Conservation (phyloP, 2,113 vertebrate genomes). For the Coturnix japonica region DNA sequence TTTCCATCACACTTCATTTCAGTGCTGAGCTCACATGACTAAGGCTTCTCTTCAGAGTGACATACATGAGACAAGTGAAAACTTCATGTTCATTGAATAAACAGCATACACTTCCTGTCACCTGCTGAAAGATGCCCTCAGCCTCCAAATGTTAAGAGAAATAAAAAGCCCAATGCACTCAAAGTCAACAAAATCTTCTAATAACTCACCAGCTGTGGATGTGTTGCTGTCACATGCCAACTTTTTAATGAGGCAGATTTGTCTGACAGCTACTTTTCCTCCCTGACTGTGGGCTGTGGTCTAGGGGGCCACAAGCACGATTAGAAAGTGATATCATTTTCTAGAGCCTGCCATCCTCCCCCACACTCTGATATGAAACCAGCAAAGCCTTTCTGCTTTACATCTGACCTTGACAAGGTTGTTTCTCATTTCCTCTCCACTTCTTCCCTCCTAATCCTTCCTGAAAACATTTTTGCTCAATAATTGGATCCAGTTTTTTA, state of each 20-base stretch:
- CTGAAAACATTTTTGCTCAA: conserved; percentile 42
- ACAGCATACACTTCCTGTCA: conserved; percentile 8
- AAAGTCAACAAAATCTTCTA: not conserved
- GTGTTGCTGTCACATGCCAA: not conserved
- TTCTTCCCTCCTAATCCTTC: conserved; percentile 44
- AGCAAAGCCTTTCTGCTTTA: conserved; percentile 52
- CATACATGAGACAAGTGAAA: not conserved
- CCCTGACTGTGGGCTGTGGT: not conserved
- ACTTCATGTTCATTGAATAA: not conserved
- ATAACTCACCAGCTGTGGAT: not conserved
- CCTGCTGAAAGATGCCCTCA: conserved; percentile 29
- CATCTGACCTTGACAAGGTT: conserved; percentile 58
- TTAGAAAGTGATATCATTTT: conserved; percentile 32
- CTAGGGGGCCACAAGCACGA: not conserved
- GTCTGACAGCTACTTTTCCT: conserved; percentile 6
- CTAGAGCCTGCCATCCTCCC: not conserved
- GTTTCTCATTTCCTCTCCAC: conserved; percentile 66
- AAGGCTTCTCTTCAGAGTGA: not conserved
- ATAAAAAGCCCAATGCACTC: not conserved
- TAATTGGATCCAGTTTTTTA: conserved; percentile 46
- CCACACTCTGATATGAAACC: conserved; percentile 20
- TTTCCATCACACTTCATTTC: conserved; percentile 13
- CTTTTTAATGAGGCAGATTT: conserved; percentile 10
- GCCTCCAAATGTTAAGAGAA: not conserved
- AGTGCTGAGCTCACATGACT: not conserved